Conservation (phyloP, 2,113 vertebrate species). For the Cololabis saira region DNA sequence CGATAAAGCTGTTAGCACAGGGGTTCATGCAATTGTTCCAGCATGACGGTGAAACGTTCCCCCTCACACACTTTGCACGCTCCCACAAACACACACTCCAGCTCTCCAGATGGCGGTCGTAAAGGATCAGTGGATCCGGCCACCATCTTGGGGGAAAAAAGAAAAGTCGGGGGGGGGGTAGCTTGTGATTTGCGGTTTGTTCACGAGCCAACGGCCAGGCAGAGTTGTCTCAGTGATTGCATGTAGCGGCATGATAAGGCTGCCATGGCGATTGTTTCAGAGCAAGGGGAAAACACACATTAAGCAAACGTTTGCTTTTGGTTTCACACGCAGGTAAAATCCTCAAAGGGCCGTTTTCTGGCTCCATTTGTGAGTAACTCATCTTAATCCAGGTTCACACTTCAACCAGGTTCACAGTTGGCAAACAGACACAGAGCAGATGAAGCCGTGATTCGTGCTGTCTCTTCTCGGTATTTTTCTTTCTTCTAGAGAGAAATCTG, state of each 20-base stretch:
- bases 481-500: constrained; percentile 55
- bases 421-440: constrained; percentile 55
- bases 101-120: constrained; percentile 72
- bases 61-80: constrained; percentile 2
- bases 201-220: constrained; percentile 64
- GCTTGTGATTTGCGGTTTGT: constrained; percentile 69
- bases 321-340: constrained; percentile 48
- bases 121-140: constrained; percentile 63
- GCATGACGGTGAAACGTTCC: constrained; percentile 2
- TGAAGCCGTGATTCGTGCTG: constrained; percentile 44
- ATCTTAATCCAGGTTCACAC: constrained; percentile 63
- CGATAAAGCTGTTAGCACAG: background rate
- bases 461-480: constrained; percentile 45
- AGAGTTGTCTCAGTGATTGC: constrained; percentile 60
- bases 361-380: constrained; percentile 43
- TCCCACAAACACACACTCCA: constrained; percentile 1
- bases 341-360: constrained; percentile 38
- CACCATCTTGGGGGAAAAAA: constrained; percentile 53
- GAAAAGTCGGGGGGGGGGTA: constrained; percentile 5
- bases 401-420: constrained; percentile 46
- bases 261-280: constrained; percentile 63
- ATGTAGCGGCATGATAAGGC: constrained; percentile 66
- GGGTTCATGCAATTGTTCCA: background rate
- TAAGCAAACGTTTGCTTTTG: constrained; percentile 43
- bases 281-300: constrained; percentile 37